Evolutionary conservation across 2,113 vertebrate genomes (phyloP), one percentile per base, ranked within the genome.

Genomic region (Pardalotus punctatus): DNA sequence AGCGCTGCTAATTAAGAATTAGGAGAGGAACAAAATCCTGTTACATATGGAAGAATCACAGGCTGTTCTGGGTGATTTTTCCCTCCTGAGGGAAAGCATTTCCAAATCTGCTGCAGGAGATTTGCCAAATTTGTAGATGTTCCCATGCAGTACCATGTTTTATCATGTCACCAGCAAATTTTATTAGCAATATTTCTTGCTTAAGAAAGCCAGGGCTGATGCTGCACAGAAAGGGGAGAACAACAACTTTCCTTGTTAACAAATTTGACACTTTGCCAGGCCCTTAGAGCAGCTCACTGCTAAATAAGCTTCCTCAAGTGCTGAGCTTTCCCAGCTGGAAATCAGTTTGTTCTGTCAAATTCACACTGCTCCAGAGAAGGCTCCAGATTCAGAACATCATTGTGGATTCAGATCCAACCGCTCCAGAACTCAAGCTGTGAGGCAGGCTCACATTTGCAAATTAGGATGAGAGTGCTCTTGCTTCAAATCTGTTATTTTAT

Each of bases 251-350:
- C 66, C 81, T 95, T 96, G 83, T 96, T 83, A 96, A 93, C 87
- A 91, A 79, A 62, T 76, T 29, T 96, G 96, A 88, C 51, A n/a
- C 50, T 61, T 53, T 94, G 97, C 97, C 97, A 97, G 81, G 95
- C 71, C 87, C 81, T 86, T 8, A 67, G 35, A 93, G 35, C 57
- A 95, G 88, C 72, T 96, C 96, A 82, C 8, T 82, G 83, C 88
- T 95, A 82, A 91, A 95, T 65, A 84, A 76, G 93, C 95, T 97
- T 93, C 94, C 54, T 91, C 76, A 62, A 94, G 86, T 64, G 76
- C 64, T 66, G 60, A 21, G 29, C 64, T 67, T n/a, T 82, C 86
- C 72, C 81, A 80, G 78, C 85, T 92, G 76, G 54, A 82, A 78
- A 78, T n/a, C 60, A 51, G 91, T 31, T 81, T 67, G 67, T 60